These are phyloP conservation scores for Phocides pigmalion DNA, from an alignment of 1,140 invertebrate genomes.

Conservation along the genomic window DNA sequence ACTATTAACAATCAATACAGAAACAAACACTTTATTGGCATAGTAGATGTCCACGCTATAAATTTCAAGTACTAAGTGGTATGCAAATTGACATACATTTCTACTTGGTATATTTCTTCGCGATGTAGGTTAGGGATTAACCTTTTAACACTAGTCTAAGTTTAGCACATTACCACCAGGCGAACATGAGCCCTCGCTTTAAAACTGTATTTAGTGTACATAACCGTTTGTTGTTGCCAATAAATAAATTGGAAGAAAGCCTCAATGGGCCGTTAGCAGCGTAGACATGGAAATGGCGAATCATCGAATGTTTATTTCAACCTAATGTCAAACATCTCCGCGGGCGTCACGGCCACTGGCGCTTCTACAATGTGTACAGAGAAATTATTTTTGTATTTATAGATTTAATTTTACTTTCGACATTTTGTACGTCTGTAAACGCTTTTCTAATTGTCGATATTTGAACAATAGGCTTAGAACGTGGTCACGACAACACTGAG, in stretches of 20 bases:
- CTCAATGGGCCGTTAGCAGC: conserved; percentile 57
- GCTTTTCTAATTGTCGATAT: too few species aligned
- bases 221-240: conserved; percentile 41
- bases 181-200: conserved; percentile 24
- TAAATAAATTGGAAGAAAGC: conserved; percentile 67
- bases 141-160: conserved; percentile 20
- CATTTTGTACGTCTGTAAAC: too few species aligned
- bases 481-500: too few species aligned
- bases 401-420: too few species aligned
- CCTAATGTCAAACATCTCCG: conserved; percentile 77
- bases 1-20: too few species aligned
- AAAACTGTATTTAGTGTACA: conserved; percentile 33
- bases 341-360: conserved; percentile 49
- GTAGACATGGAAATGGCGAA: conserved; percentile 65
- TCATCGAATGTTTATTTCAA: conserved; percentile 75
- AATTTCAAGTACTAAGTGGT: too few species aligned
- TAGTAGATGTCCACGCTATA: too few species aligned
- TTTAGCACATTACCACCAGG: conserved; percentile 23
- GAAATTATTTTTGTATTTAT: background rate
- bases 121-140: conserved; percentile 10
- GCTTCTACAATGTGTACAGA: conserved; percentile 50
- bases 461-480: too few species aligned
- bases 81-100: too few species aligned
- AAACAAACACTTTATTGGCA: too few species aligned
- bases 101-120: background rate